phyloP scores from a whole-genome alignment of 1,140 invertebrate genomes.

The Diorhabda sublineata region DNA sequence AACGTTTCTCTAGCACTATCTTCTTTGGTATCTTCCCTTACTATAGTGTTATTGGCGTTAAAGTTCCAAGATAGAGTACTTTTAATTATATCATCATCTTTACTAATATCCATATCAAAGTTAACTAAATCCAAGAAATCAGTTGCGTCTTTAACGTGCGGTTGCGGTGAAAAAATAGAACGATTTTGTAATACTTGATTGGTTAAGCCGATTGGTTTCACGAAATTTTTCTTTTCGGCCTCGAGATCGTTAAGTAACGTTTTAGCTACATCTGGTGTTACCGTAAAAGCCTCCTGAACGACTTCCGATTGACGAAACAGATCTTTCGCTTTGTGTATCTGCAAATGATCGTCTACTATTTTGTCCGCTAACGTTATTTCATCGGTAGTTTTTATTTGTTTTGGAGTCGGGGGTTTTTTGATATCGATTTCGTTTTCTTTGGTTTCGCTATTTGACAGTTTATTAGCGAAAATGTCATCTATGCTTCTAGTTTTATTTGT shows the following conservation, averaged over 20 bases:
- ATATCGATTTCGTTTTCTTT: constrained; percentile 30
- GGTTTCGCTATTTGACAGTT: constrained; percentile 26
- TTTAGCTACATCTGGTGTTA: constrained; percentile 20
- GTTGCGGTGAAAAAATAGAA: constrained; percentile 68
- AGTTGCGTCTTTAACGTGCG: constrained; percentile 57
- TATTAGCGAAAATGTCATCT: constrained; percentile 36
- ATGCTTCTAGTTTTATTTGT: constrained; percentile 30
- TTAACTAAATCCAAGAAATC: constrained; percentile 63
- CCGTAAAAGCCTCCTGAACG: constrained; percentile 17
- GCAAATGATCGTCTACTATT: constrained; percentile 30
- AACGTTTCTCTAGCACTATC: constrained; percentile 70
- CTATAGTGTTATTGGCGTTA: constrained; percentile 53
- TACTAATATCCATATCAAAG: constrained; percentile 60
- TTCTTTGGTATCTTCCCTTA: constrained; percentile 76
- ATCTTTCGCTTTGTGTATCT: constrained; percentile 22
- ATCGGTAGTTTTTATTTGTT: constrained; percentile 22
- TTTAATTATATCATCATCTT: constrained; percentile 58
- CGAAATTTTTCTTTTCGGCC: constrained; percentile 22
- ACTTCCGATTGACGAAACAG: constrained; percentile 16
- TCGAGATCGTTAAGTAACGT: constrained; percentile 21
- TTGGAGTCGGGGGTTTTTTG: constrained; percentile 14
- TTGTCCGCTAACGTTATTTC: constrained; percentile 28
- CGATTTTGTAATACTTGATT: constrained; percentile 39
- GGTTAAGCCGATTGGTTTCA: constrained; percentile 21
- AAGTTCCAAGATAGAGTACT: constrained; percentile 63